Percentiles rank a stretch among this genome's conserved stretches.
phyloP scores from a whole-genome alignment of 2,888 invertebrate species.

The Nomada ruficornis region DNA sequence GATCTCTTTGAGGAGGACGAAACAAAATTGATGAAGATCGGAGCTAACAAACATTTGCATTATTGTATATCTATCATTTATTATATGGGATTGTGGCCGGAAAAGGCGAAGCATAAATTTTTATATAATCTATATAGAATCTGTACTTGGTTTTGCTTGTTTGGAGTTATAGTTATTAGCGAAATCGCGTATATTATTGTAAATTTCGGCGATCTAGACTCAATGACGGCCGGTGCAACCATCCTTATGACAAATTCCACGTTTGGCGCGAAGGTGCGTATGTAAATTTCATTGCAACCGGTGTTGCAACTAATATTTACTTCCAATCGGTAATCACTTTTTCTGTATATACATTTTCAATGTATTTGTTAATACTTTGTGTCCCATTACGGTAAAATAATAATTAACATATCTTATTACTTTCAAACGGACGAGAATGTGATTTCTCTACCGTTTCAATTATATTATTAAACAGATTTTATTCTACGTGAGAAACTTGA shows the following conservation, averaged over 20 bases:
- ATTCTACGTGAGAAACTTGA: too few relatives aligned
- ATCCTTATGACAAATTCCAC: conserved; percentile 74
- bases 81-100: conserved; percentile 76
- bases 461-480: too few relatives aligned
- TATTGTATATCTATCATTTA: conserved; percentile 71
- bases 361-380: too few relatives aligned
- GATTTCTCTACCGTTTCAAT: too few relatives aligned
- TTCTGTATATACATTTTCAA: neutral
- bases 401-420: too few relatives aligned
- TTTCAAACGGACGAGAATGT: too few relatives aligned
- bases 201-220: conserved; percentile 66
- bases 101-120: conserved; percentile 40
- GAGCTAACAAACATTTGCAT: conserved; percentile 72
- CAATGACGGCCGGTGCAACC: conserved; percentile 69
- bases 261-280: conserved; percentile 72
- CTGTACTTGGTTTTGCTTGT: conserved; percentile 60
- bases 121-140: conserved; percentile 65
- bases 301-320: neutral
- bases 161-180: conserved; percentile 67
- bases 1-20: neutral
- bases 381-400: too few relatives aligned
- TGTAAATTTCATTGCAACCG: neutral
- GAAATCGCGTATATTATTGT: conserved; percentile 68
- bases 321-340: neutral
- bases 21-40: conserved; percentile 44